Evolutionary conservation across 2,797 vertebrate species (phyloP).

Genomic region (Gadopsis marmoratus): DNA sequence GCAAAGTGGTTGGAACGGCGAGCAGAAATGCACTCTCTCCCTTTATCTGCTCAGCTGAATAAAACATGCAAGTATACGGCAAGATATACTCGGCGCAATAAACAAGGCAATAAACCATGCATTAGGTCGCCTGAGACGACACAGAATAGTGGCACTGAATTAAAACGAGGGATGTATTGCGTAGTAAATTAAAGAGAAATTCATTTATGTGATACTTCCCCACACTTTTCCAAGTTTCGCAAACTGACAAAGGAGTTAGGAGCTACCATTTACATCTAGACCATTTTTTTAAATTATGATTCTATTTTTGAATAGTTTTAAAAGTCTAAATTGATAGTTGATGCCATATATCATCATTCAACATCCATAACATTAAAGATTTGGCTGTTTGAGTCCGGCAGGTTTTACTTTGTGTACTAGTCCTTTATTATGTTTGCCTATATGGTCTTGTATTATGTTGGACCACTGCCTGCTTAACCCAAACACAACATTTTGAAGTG

Average conservation of each 20-base stretch:
- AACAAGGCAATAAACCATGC: slow-evolving; percentile 29
- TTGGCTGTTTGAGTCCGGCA: not conserved
- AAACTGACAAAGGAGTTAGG: not conserved
- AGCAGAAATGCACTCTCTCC: slow-evolving; percentile 20
- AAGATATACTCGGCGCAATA: slow-evolving; percentile 17
- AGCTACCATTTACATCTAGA: not conserved
- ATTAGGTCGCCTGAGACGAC: not conserved
- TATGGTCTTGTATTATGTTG: not conserved
- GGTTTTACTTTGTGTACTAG: not conserved
- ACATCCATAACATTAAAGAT: not conserved
- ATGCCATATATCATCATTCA: not conserved
- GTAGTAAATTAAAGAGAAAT: not conserved
- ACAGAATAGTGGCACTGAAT: not conserved
- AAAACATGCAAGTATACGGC: slow-evolving; percentile 37
- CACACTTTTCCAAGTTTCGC: not conserved
- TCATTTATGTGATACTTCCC: too few species aligned
- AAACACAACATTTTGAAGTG: not conserved
- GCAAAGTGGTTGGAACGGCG: slow-evolving; percentile 54
- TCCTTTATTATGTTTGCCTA: not conserved
- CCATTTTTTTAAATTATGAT: not conserved
- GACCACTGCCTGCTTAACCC: too few species aligned
- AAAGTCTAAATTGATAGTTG: not conserved
- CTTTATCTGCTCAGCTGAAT: slow-evolving; percentile 52
- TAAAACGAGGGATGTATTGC: not conserved
- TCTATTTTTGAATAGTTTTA: not conserved